Base-by-base conservation (phyloP, 1,140 invertebrate species). In the Pemphigus obesinymphae region DNA sequence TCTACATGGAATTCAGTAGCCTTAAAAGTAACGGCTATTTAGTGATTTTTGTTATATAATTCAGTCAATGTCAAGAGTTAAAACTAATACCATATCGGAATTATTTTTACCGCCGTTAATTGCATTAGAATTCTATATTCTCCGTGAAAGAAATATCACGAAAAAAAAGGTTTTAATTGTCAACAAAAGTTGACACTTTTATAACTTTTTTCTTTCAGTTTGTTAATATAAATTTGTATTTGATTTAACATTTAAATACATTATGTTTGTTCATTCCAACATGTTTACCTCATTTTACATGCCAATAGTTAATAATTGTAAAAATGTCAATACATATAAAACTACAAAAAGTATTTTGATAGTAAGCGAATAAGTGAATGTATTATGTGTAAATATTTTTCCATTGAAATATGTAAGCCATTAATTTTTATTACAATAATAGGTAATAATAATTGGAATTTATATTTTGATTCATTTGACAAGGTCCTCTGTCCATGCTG, bases 401-500 rank as follows among this genome's bases (percentile, higher is more conserved):
- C 7, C 0, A 20, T 31, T 73, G 29, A 50, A 73, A 73, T 73
- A 29, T 73, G 17, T 73, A 73, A 31, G 15, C 15, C 11, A 63
- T 6, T 29, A 73, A 5, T 8, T 73, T 72, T 72, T 48, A 72
- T 8, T 31, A 48, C n/a, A 70, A 70, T 68, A 23, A 4, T 40
- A 68, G 1, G 3, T 45, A 48, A 45, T 43, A 48, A n/a, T 48
- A 29, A 48, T 45, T 45, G 17, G 29, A 73, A n/a, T 73, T 48
- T 73, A n/a, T 8, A 8, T 31, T 73, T 48, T 72, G 43, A 72
- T 73, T 48, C 8, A 10, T 50, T 48, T 17, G 23, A n/a, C 45
- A 73, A 73, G 70, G 70, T n/a, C 45, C 6, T 72, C 68, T 73
- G 43, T 73, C 26, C 17, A 73, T 45, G 68, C 70, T 50, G 10